Percentiles rank a stretch among this genome's conserved stretches.
Conservation (phyloP, 1,140 invertebrate genomes). For the Aphelenchoides fujianensis region DNA sequence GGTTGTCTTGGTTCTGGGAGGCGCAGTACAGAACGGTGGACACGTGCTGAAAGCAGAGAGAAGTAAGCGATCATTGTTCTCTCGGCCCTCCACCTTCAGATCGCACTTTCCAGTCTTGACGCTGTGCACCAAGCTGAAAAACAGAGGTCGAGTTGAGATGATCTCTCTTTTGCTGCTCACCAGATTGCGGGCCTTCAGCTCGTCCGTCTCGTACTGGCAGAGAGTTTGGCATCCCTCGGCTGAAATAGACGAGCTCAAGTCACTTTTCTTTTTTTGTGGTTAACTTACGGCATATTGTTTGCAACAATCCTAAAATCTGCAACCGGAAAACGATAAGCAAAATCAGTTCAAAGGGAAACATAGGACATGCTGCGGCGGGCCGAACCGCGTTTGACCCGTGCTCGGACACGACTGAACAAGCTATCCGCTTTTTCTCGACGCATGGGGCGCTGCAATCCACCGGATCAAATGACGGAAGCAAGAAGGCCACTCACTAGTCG, state of each 20-base stretch:
- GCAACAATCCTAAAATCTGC: constrained; percentile 42
- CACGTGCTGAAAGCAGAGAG: constrained; percentile 29
- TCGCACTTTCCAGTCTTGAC: constrained; percentile 51
- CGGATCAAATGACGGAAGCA: neutral
- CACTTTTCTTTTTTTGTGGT: constrained; percentile 12
- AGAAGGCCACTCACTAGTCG: constrained; percentile 9
- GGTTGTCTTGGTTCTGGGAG: constrained; percentile 53
- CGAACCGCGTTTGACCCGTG: too few species aligned
- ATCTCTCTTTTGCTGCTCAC: too few species aligned
- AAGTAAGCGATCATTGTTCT: neutral
- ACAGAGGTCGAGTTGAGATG: constrained; percentile 16
- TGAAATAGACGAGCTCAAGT: constrained; percentile 5
- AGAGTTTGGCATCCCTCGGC: constrained; percentile 43
- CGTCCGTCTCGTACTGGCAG: constrained; percentile 52
- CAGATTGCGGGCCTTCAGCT: constrained; percentile 47
- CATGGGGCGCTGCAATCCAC: constrained; percentile 36
- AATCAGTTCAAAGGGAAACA: too few species aligned
- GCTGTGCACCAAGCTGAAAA: constrained; percentile 42
- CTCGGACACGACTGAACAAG: too few species aligned
- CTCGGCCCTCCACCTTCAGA: constrained; percentile 23
- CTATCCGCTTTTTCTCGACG: constrained; percentile 46
- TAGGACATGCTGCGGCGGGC: too few species aligned
- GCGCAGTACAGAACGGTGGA: constrained; percentile 49
- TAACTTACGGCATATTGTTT: constrained; percentile 28
- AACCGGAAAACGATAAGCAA: too few species aligned